phyloP scores from a whole-genome alignment of 2,888 invertebrate species.

The Leptinotarsa tumamoca region DNA sequence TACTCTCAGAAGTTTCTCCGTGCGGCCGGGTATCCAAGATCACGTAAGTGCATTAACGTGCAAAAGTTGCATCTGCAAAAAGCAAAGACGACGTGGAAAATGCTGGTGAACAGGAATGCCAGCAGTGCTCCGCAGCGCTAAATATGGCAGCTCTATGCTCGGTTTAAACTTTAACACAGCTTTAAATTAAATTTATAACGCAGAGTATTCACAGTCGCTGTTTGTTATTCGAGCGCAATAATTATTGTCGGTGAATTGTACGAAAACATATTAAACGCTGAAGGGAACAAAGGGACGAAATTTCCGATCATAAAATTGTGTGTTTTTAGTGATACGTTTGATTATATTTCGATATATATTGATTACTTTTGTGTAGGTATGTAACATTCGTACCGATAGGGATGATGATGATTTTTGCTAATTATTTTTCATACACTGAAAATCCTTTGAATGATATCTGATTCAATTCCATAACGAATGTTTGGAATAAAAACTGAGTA shows the following conservation, averaged over 20 bases:
- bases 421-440: no score
- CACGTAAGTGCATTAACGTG: constrained; percentile 45
- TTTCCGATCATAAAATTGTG: background rate
- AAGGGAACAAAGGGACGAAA: constrained; percentile 3
- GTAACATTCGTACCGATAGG: background rate
- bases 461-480: no score
- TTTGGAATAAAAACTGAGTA: no score
- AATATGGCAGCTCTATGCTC: constrained; percentile 35
- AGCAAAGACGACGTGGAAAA: constrained; percentile 42
- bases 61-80: constrained; percentile 45
- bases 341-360: constrained; percentile 4
- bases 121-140: constrained; percentile 24
- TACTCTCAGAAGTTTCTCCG: constrained; percentile 20
- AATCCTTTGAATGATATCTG: no score
- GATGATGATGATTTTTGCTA: background rate
- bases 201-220: constrained; percentile 43
- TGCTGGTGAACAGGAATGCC: constrained; percentile 30
- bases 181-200: constrained; percentile 48
- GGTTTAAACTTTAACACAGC: constrained; percentile 35
- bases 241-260: constrained; percentile 41
- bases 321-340: background rate
- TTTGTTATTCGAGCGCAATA: constrained; percentile 43
- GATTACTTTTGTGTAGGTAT: background rate
- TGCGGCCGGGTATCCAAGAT: constrained; percentile 30
- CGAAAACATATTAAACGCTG: constrained; percentile 22